Evolutionary conservation across 1,140 invertebrate species (phyloP).

Genomic region (Saccostrea cuccullata): DNA sequence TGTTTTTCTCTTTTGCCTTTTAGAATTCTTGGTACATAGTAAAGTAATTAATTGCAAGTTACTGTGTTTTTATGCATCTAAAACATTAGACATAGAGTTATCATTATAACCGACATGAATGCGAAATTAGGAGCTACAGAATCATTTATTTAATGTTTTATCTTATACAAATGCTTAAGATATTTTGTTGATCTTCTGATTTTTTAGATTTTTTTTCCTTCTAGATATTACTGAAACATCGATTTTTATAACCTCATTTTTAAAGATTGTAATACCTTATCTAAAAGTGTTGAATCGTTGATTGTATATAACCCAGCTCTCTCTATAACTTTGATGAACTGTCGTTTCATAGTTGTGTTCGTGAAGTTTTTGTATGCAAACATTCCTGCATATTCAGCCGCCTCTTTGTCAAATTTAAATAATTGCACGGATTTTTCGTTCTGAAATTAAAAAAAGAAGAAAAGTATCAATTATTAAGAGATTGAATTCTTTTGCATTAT

Average conservation of each 20-base stretch:
- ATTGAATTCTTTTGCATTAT: neutral
- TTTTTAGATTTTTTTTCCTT: neutral
- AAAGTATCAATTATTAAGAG: neutral
- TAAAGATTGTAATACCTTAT: neutral
- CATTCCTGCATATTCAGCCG: neutral
- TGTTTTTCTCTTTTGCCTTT: neutral
- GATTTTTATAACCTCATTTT: neutral
- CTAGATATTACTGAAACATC: neutral
- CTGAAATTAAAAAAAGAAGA: neutral
- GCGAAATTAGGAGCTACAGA: neutral
- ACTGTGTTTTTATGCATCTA: too few species aligned
- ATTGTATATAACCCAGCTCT: neutral
- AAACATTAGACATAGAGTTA: neutral
- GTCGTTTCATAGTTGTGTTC: neutral
- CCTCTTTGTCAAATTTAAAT: neutral
- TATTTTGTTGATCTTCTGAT: neutral
- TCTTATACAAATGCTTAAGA: neutral
- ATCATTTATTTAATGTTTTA: neutral
- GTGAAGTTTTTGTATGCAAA: neutral
- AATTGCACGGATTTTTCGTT: neutral
- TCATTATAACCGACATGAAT: neutral
- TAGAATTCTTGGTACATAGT: too few species aligned
- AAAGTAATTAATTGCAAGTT: too few species aligned
- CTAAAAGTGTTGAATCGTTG: neutral
- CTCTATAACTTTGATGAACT: neutral